These are phyloP conservation scores for Actinemys pallida DNA, from an alignment of 2,113 vertebrate genomes.

Conservation along the genomic window DNA sequence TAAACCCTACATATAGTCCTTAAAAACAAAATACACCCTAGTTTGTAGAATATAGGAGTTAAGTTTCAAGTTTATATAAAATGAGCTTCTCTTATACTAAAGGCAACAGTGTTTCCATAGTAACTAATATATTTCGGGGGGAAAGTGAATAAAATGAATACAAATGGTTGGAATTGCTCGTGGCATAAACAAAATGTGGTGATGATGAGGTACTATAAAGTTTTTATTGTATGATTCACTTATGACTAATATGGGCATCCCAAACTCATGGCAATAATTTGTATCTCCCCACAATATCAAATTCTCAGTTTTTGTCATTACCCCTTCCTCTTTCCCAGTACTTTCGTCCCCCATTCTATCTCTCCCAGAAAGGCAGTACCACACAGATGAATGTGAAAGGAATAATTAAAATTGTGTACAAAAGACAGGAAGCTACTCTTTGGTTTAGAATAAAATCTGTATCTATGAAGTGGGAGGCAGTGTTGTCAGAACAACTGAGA, in stretches of 20 bases:
- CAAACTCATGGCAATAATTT: background rate
- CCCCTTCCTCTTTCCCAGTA: background rate
- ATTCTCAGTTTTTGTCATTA: background rate
- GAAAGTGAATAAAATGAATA: background rate
- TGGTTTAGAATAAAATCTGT: background rate
- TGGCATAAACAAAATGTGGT: background rate
- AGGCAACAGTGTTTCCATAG: slow-evolving; percentile 51
- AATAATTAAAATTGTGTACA: background rate
- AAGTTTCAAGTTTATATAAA: slow-evolving; percentile 37
- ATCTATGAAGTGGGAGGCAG: background rate
- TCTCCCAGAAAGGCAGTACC: background rate
- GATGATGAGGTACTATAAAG: background rate
- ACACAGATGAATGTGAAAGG: background rate
- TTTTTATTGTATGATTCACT: background rate
- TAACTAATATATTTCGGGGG: background rate
- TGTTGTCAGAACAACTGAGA: background rate
- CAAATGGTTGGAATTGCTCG: background rate
- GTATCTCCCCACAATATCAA: background rate
- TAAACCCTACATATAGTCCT: background rate
- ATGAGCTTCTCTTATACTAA: slow-evolving; percentile 41
- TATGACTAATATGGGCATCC: background rate
- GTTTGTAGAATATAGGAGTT: background rate
- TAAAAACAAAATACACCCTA: background rate
- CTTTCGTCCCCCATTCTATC: background rate
- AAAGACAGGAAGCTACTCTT: background rate